phyloP scores from a whole-genome alignment of 1,140 invertebrate genomes.

The Hetaerina americana region DNA sequence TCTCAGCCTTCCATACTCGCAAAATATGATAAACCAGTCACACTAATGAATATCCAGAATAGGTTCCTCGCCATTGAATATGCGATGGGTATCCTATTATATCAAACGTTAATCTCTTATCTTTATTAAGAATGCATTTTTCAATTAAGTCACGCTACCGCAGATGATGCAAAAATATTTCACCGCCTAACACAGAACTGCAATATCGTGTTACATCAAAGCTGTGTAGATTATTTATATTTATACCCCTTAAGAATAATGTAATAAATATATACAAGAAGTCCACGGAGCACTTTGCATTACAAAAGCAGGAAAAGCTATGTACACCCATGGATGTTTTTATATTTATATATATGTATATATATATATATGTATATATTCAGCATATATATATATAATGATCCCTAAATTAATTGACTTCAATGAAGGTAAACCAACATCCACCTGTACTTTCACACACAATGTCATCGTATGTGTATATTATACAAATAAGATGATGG shows the following conservation, averaged over 20 bases:
- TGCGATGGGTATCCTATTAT: background rate
- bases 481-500: too few relatives aligned
- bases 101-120: background rate
- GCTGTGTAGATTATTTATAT: constrained; percentile 2
- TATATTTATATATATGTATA: background rate
- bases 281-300: background rate
- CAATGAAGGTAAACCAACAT: background rate
- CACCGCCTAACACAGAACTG: background rate
- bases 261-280: constrained; percentile 1
- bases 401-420: background rate
- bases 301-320: background rate
- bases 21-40: background rate
- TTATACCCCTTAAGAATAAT: background rate
- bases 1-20: background rate
- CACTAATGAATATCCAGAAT: background rate
- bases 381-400: background rate
- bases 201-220: background rate
- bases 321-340: background rate
- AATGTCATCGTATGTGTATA: background rate
- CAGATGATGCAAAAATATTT: background rate
- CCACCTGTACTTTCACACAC: background rate
- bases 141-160: background rate
- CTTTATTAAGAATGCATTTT: background rate
- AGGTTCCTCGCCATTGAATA: background rate
- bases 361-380: too few relatives aligned